Evolutionary conservation across 1,140 invertebrate genomes (phyloP), one percentile per base, ranked within the genome.

Genomic region (Megalopta genalis): DNA sequence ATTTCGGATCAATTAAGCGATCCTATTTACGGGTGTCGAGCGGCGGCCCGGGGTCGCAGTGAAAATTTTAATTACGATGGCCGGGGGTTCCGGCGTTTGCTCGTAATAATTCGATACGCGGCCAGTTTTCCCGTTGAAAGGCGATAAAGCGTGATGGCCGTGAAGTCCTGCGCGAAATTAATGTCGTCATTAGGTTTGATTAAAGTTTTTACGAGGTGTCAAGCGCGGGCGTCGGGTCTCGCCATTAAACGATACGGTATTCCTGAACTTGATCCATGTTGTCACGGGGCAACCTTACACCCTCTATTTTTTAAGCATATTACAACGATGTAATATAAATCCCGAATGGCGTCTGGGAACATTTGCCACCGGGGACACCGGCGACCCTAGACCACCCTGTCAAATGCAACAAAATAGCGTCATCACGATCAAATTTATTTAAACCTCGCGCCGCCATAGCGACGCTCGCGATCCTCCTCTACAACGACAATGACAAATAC

Each of bases 181-280:
- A 80, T 57, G 80, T 65, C 74, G 64, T 82, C 82, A 82, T 88
- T 87, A 84, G 80, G 74, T 82, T 84, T 88, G 86, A 89, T 89
- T 86, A 89, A 89, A 88, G 65, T 85, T 89, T 89, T 88, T 88
- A 89, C 70, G 80, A 82, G 84, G 80, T 89, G 87, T 89, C 88
- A 86, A 87, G 83, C 77, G 75, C 25, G 59, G 66, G 79, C 77
- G 68, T 81, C 71, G 77, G 62, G 65, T 80, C 80, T 76, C 80
- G 74, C 82, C 82, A 89, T 89, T 89, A 87, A 86, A 83, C 63
- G 77, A 25, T 27, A 16, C 59, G 54, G 18, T 27, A 69, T 60
- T 60, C 62, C 72, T 69, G 72, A 67, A 69, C 72, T 70, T 62
- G 72, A 71, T 65, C 68, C 76, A 7, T 14, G 60, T 32, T 62